phyloP scores from a whole-genome alignment of 30 jellyfish, hydroid and myxozoan species.

The Cassiopea xamachana region DNA sequence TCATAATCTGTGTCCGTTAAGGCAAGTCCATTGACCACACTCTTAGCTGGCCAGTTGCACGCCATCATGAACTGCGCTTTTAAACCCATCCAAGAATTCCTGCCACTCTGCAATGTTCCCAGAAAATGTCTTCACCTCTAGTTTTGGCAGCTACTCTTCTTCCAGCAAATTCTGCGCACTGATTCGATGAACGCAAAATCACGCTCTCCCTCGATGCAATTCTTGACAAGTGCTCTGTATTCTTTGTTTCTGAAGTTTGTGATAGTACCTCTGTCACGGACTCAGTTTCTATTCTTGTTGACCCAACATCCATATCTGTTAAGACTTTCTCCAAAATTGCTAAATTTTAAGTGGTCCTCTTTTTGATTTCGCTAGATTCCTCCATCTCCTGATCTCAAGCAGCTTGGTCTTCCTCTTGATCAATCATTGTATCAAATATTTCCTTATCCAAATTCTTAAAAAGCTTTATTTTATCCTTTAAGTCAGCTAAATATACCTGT shows the following conservation, averaged over 20 bases:
- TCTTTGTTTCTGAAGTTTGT: not conserved
- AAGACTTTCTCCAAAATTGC: constrained; percentile 2
- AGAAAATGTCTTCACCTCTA: not conserved
- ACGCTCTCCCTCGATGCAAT: constrained; percentile 11
- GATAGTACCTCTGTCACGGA: not conserved
- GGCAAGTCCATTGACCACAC: not conserved
- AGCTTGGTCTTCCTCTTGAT: not conserved
- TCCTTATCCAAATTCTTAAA: constrained; percentile 6
- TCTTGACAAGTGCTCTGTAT: not conserved
- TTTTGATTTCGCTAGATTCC: constrained; percentile 29
- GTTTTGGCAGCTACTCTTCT: constrained; percentile 17
- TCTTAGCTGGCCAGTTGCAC: constrained; percentile 32
- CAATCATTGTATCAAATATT: constrained; percentile 19
- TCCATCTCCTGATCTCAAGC: constrained; percentile 43
- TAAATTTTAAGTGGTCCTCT: not conserved
- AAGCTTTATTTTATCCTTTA: not conserved
- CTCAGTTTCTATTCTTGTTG: not conserved
- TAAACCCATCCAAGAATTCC: not conserved
- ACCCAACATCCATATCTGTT: not conserved
- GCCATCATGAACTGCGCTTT: not conserved
- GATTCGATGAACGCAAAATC: not conserved
- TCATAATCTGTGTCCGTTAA: not conserved
- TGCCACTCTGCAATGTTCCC: constrained; percentile 45
- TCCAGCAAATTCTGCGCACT: not conserved
- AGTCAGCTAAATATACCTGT: not conserved